Evolutionary conservation across 2,113 vertebrate species (phyloP).

Genomic region (Calidris pygmaea): DNA sequence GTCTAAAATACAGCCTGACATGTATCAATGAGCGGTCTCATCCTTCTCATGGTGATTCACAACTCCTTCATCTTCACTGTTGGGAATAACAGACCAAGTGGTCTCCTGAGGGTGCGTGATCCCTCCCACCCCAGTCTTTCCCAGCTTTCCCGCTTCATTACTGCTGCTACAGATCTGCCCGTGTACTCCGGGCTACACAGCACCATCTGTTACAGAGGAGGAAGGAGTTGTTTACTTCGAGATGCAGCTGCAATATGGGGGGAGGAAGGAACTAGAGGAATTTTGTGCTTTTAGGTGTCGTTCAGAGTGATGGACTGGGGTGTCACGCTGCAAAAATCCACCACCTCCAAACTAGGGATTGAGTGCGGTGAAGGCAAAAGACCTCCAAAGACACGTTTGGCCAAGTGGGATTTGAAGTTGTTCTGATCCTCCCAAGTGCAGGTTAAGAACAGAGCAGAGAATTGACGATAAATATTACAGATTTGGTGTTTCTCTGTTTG

Average conservation of each 20-base stretch:
- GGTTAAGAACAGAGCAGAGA: background rate
- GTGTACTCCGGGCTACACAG: background rate
- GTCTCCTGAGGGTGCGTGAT: background rate
- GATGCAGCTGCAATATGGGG: background rate
- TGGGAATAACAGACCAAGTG: background rate
- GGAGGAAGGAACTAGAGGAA: background rate
- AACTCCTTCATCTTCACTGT: background rate
- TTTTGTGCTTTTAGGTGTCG: background rate
- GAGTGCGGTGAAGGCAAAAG: background rate
- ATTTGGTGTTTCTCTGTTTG: background rate
- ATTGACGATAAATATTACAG: background rate
- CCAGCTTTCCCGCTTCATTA: background rate
- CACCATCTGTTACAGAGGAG: constrained; percentile 15
- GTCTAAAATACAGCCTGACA: background rate
- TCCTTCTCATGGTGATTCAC: background rate
- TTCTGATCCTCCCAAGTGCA: background rate
- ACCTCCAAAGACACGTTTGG: background rate
- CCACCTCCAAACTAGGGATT: background rate
- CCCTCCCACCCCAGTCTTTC: background rate
- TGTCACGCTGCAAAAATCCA: background rate
- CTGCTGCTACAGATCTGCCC: background rate
- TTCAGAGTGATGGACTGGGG: rapidly evolving
- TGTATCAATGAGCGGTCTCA: background rate
- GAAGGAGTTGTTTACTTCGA: background rate
- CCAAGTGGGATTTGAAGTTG: background rate